These are phyloP conservation scores for Enteromius treurensis DNA, from an alignment of 2,797 vertebrate genomes.

Conservation along the genomic window DNA sequence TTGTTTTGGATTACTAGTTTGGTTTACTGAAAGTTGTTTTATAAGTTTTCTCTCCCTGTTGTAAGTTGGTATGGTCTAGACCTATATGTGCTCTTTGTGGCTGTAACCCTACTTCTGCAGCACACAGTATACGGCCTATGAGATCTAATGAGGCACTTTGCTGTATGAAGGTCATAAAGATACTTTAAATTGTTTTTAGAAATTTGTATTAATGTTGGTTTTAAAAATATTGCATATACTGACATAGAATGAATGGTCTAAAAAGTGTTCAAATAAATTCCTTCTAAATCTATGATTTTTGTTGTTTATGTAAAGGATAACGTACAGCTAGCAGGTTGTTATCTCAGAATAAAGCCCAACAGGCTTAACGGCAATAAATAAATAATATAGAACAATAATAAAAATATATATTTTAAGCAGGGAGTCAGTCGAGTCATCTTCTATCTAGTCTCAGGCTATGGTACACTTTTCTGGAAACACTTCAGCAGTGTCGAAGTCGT, in stretches of 20 bases:
- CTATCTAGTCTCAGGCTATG: no score
- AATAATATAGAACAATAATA: no score
- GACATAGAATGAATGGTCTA: neutral
- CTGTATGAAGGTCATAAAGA: neutral
- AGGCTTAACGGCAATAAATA: no score
- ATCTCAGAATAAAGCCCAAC: no score
- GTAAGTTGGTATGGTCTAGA: neutral
- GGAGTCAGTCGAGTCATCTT: no score
- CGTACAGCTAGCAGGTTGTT: no score
- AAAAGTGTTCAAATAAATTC: neutral
- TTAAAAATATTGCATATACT: no score
- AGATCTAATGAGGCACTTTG: neutral
- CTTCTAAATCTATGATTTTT: neutral
- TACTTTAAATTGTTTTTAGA: neutral
- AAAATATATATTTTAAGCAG: no score
- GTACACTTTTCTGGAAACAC: no score
- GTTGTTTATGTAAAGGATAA: no score
- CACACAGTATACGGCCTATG: neutral
- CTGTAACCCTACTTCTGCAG: neutral
- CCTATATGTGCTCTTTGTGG: neutral
- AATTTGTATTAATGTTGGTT: neutral
- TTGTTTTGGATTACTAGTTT: neutral
- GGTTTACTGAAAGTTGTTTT: neutral
- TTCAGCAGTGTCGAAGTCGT: no score
- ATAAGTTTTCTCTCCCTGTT: neutral